Percentiles rank a stretch among this genome's conserved stretches.
Conservation (phyloP, 2,888 invertebrate species). For the Schizotus pectinicornis region DNA sequence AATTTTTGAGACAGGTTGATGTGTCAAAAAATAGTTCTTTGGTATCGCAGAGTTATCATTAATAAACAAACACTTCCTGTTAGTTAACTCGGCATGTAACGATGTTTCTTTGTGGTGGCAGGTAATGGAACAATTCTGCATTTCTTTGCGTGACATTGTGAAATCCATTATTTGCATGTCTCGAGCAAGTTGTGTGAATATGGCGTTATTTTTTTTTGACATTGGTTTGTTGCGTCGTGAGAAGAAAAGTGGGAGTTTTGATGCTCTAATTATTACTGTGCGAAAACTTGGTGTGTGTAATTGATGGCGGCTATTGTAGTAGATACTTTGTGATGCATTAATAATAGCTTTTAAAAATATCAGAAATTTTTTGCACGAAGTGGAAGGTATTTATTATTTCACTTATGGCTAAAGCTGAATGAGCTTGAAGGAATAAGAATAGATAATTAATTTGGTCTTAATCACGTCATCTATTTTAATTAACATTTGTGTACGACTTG, state of each 20-base stretch:
- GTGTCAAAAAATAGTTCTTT: too few relatives aligned
- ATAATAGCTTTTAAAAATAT: too few relatives aligned
- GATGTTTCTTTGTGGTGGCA: neutral
- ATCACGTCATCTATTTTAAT: too few relatives aligned
- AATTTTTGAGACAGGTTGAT: too few relatives aligned
- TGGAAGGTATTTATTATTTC: too few relatives aligned
- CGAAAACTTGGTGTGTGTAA: neutral
- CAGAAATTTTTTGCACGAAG: too few relatives aligned
- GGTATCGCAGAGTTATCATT: too few relatives aligned
- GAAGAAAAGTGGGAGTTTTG: neutral
- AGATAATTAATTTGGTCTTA: too few relatives aligned
- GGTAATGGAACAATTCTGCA: neutral
- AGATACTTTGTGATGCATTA: neutral
- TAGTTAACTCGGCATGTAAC: neutral
- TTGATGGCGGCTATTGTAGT: neutral
- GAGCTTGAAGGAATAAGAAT: too few relatives aligned
- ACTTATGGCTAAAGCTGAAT: too few relatives aligned
- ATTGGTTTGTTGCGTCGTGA: constrained; percentile 2
- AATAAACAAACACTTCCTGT: too few relatives aligned
- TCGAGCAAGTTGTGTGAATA: neutral
- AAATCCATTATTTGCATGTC: neutral
- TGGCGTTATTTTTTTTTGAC: neutral
- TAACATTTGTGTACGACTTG: too few relatives aligned
- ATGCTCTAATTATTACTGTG: constrained; percentile 1
- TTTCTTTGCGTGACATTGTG: constrained; percentile 1